These are phyloP conservation scores for Chaenogobius annularis DNA, from an alignment of 2,113 vertebrate species.

Conservation along the genomic window DNA sequence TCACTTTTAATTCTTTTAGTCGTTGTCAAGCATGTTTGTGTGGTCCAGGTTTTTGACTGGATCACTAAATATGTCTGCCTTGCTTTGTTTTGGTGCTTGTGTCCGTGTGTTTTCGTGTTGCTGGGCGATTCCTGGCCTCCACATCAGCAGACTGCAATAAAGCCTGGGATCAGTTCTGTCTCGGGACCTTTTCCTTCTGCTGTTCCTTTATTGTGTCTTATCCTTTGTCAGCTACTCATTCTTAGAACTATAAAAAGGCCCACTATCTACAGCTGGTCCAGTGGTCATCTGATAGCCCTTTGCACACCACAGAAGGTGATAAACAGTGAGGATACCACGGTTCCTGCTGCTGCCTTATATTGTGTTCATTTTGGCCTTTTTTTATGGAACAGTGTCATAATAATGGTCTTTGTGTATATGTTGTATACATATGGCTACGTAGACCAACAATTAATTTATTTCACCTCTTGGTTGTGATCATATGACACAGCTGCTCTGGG, in stretches of 20 bases:
- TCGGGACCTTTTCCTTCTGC: conserved; percentile 21
- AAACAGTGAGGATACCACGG: neutral
- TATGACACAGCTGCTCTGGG: neutral
- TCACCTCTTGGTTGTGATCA: neutral
- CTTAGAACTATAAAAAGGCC: neutral
- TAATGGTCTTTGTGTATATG: too few species aligned
- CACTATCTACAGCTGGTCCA: neutral
- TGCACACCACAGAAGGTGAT: neutral
- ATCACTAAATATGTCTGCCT: neutral
- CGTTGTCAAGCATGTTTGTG: neutral
- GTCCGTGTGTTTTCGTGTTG: conserved; percentile 32
- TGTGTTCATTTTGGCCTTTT: neutral
- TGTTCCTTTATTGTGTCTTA: neutral
- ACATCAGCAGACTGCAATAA: conserved; percentile 25
- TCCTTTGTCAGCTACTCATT: neutral
- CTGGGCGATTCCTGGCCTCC: conserved; percentile 43
- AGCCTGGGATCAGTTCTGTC: conserved; percentile 27
- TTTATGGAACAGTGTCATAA: neutral
- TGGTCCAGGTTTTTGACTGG: fast-evolving
- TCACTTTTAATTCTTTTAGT: neutral
- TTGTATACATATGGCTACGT: too few species aligned
- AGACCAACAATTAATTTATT: too few species aligned
- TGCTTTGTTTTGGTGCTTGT: neutral
- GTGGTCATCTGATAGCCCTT: neutral
- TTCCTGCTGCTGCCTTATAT: neutral